Evolutionary conservation across 2,888 invertebrate genomes (phyloP).

Genomic region (Camptogramma bilineatum): DNA sequence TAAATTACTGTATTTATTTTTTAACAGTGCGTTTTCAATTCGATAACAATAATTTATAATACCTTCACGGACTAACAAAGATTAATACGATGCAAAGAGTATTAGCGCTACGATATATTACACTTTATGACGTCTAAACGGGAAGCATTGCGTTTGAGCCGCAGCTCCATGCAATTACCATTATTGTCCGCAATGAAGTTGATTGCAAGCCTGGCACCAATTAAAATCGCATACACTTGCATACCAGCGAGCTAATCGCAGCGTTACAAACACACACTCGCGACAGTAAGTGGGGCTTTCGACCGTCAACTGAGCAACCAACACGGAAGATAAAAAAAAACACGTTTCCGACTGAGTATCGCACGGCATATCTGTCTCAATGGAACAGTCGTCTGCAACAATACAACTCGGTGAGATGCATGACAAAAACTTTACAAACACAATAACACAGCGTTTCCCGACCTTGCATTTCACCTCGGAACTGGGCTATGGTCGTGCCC

Average conservation of each 20-base stretch:
- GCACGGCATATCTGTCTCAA: conserved; percentile 77
- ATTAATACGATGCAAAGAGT: conserved; percentile 11
- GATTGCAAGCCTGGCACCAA: conserved; percentile 51
- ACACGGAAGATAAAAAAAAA: conserved; percentile 66
- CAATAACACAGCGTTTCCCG: conserved; percentile 72
- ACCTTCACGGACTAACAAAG: neutral
- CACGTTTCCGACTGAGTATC: conserved; percentile 68
- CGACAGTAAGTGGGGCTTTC: conserved; percentile 70
- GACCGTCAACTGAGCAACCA: conserved; percentile 58
- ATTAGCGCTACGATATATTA: conserved; percentile 32
- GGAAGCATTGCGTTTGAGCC: conserved; percentile 42
- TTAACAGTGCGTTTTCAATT: neutral
- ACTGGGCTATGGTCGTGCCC: conserved; percentile 76
- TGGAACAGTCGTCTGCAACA: conserved; percentile 72
- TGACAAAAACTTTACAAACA: conserved; percentile 75
- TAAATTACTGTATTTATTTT: neutral
- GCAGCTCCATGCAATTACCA: conserved; percentile 43
- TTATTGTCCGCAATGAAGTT: conserved; percentile 49
- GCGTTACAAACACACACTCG: conserved; percentile 62
- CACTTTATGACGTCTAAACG: conserved; percentile 26
- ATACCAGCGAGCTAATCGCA: conserved; percentile 57
- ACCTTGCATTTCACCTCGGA: conserved; percentile 74
- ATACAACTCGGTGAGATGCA: conserved; percentile 73
- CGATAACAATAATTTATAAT: neutral
- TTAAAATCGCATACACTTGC: conserved; percentile 54